phyloP scores from a whole-genome alignment of 2,888 invertebrate genomes.

The Peribatodes rhomboidaria region DNA sequence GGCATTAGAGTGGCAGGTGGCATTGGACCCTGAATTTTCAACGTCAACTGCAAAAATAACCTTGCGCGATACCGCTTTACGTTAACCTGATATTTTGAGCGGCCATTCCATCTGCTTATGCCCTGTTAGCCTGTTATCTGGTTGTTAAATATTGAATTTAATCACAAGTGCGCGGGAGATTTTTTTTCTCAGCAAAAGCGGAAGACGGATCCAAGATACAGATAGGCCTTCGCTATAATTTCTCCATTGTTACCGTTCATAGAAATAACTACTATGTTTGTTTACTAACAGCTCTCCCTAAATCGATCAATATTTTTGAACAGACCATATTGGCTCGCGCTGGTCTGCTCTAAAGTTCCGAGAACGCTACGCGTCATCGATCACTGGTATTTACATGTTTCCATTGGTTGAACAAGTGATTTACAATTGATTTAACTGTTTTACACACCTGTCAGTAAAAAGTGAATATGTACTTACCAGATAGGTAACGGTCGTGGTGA shows the following conservation, averaged over 20 bases:
- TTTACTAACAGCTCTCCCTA: slow-evolving; percentile 27
- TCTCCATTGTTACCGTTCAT: slow-evolving; percentile 6
- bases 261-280: slow-evolving; percentile 19
- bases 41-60: too few relatives aligned
- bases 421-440: slow-evolving; percentile 23
- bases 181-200: neutral
- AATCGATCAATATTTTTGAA: slow-evolving; percentile 26
- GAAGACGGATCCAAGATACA: slow-evolving; percentile 7
- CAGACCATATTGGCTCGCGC: slow-evolving; percentile 49
- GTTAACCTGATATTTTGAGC: too few relatives aligned
- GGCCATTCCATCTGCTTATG: too few relatives aligned
- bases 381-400: slow-evolving; percentile 52
- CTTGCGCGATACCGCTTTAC: too few relatives aligned
- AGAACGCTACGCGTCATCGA: slow-evolving; percentile 58
- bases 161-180: too few relatives aligned
- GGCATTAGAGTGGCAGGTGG: too few relatives aligned
- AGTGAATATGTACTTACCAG: slow-evolving; percentile 3
- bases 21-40: too few relatives aligned
- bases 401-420: slow-evolving; percentile 49
- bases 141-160: too few relatives aligned
- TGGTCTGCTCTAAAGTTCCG: slow-evolving; percentile 43
- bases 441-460: slow-evolving; percentile 30
- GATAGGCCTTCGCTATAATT: neutral
- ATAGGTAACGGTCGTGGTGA: slow-evolving; percentile 6
- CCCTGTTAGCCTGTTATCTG: too few relatives aligned